Base-by-base conservation (phyloP, 2,888 invertebrate species). In the Falcaria lacertinaria region DNA sequence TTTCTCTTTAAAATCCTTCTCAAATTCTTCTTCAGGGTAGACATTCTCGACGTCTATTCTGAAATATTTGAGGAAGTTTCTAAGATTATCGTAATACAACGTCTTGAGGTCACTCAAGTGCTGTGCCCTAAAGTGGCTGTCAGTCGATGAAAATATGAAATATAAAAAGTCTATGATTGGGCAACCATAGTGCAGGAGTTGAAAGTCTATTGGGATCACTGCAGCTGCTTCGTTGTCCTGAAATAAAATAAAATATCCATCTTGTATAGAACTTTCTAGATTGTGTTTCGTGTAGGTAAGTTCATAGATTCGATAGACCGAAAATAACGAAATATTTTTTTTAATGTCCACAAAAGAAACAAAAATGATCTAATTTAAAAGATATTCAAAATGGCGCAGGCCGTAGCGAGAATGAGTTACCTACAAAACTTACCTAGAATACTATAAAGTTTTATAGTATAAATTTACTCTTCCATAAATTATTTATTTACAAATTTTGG, bases 191-290 rank as follows among this genome's bases (percentile, higher is more conserved):
- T 64, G 48, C 0, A 67, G 41, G 1, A 73, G 19, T 39, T 81
- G 80, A 33, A 67, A 81, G 45, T 81, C 81, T 0, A 74, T 54
- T 16, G 66, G 52, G 17, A 76, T 57, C 0, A 74, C 54, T 40
- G 77, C 67, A 0, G 45, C 42, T 16, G 67, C 44, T 36, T 56
- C 54, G 14, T 61, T 69, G 4, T 74, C 44, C 78, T 80, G 57
- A 37, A 65, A 67, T 15, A 42, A 32, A 32, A 16, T 42, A 39
- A 35, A 8, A 25, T 28, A n/a, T n/a, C n/a, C n/a, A n/a, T n/a
- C n/a, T n/a, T n/a, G n/a, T n/a, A n/a, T n/a, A n/a, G n/a, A n/a
- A n/a, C n/a, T n/a, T n/a, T n/a, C n/a, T n/a, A n/a, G n/a, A n/a
- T n/a, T n/a, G n/a, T n/a, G n/a, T n/a, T n/a, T n/a, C n/a, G n/a